Evolutionary conservation across 2,888 invertebrate genomes (phyloP).

Genomic region (Platycheirus rosarum): DNA sequence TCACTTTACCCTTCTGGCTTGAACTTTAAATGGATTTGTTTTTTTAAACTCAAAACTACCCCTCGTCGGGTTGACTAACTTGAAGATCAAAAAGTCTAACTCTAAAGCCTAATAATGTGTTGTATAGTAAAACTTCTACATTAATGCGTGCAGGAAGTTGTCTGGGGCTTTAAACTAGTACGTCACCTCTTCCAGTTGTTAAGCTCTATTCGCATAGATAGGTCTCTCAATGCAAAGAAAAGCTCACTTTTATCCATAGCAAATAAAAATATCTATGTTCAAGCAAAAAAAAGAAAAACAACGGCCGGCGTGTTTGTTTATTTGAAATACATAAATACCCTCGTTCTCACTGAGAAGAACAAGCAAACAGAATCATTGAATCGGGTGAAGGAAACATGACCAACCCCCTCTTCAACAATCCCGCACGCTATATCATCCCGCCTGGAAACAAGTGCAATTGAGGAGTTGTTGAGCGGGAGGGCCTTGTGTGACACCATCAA

Average conservation of each 20-base stretch:
- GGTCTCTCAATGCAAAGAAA: slow-evolving; percentile 31
- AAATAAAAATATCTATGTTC: neutral
- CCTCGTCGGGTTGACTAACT: neutral
- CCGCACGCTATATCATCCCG: too few relatives aligned
- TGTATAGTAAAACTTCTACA: slow-evolving; percentile 26
- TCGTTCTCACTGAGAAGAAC: slow-evolving; percentile 20
- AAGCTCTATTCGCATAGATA: slow-evolving; percentile 20
- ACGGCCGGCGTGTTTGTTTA: neutral
- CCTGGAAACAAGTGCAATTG: slow-evolving; percentile 9
- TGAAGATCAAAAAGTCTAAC: neutral
- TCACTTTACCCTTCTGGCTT: slow-evolving; percentile 37
- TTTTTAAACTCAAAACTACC: too few relatives aligned
- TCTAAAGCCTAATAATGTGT: slow-evolving; percentile 27
- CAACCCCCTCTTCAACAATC: too few relatives aligned
- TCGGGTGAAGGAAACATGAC: slow-evolving; percentile 43
- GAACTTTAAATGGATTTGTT: slow-evolving; percentile 57
- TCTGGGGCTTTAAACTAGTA: slow-evolving; percentile 32
- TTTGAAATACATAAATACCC: slow-evolving; percentile 17
- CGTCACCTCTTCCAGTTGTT: slow-evolving; percentile 2
- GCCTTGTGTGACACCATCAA: slow-evolving; percentile 35
- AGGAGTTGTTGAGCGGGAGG: slow-evolving; percentile 16
- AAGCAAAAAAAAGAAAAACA: neutral
- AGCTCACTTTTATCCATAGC: neutral
- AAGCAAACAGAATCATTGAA: slow-evolving; percentile 38
- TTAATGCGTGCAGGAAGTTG: slow-evolving; percentile 60